Evolutionary conservation across 2,888 invertebrate species (phyloP).

Genomic region (Chironomus tentans): DNA sequence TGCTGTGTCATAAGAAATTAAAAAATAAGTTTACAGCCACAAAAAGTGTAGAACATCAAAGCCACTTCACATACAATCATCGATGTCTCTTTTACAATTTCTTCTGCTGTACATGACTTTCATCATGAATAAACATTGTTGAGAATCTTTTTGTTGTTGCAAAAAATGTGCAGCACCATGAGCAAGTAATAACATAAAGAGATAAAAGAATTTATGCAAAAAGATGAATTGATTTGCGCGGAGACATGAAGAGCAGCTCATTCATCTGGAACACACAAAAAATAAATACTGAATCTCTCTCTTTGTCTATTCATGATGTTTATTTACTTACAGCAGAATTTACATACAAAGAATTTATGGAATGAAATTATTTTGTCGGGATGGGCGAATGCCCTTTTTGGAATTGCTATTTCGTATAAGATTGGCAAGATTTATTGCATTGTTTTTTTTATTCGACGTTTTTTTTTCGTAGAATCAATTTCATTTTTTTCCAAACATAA

Average conservation of each 20-base stretch:
- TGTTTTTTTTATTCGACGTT: background rate
- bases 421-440: background rate
- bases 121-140: background rate
- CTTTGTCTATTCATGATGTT: background rate
- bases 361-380: background rate
- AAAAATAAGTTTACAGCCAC: background rate
- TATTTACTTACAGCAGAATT: slow-evolving; percentile 3
- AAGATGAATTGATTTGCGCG: background rate
- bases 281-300: background rate
- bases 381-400: background rate
- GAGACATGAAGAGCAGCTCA: slow-evolving; percentile 19
- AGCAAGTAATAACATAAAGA: background rate
- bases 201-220: background rate
- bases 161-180: slow-evolving; percentile 9
- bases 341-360: slow-evolving; percentile 19
- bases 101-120: background rate
- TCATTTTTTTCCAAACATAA: too few species aligned
- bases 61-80: background rate
- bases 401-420: background rate
- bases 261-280: slow-evolving; percentile 22
- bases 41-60: background rate
- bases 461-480: background rate
- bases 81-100: background rate
- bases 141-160: too few species aligned
- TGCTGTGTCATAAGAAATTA: background rate